Evolutionary conservation across 2,797 vertebrate species (phyloP), one percentile per base, ranked within the genome.

Genomic region (Hydrolagus colliei): DNA sequence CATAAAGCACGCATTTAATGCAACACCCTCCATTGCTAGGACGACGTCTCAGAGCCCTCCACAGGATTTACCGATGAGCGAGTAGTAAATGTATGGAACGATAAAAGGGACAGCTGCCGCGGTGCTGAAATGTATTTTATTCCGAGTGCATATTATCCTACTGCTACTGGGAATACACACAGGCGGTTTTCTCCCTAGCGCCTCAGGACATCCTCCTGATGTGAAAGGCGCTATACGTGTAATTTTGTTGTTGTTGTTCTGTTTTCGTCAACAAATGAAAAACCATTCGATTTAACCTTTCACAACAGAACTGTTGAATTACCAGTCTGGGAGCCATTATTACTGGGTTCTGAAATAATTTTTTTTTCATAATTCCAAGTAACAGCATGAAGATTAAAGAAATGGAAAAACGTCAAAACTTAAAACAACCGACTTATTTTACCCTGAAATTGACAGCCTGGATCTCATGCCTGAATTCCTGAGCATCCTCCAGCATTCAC

Each of bases 391-490:
- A 41, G 16, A 82, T 68, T 32, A 13, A 32, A 41, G 32, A 84
- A 84, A 41, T 20, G 16, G 27, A 84, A 41, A 18, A 52, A 52
- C 65, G 18, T 84, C 65, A 84, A 41, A 82, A 73, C 67, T 68
- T 35, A 18, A 35, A 84, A 71, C 65, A 71, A 71, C 22, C 32
- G 59, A 80, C 61, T 80, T 65, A 67, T 80, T 35, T 6, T 84
- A n/a, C 65, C 65, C 65, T 71, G 79, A 88, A 88, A 87, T 72
- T 91, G 91, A 92, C 89, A 93, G 90, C 86, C 90, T 90, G 91
- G 92, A 93, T 92, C 92, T 90, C 86, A 91, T 91, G 92, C 91
- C 89, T 89, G 79, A 91, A 89, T 90, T 89, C 86, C 91, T 90
- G 87, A 88, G 68, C 59, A 86, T 62, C 52, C 27, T 86, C 73